Conservation (phyloP, 1,140 invertebrate species). For the Drosophila tropicalis region DNA sequence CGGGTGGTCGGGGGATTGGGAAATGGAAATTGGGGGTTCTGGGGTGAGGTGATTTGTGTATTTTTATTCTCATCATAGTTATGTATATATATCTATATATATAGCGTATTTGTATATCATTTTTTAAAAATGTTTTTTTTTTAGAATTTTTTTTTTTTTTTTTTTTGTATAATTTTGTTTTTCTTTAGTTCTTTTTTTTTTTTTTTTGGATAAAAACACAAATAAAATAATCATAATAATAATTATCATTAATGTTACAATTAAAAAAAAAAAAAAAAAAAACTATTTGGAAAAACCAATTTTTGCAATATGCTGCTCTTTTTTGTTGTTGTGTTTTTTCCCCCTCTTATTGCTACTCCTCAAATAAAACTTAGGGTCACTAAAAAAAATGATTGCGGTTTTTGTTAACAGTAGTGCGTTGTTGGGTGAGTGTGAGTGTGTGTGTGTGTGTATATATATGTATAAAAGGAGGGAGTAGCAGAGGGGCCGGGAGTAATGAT, state of each 20-base stretch:
- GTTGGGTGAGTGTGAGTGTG: not conserved
- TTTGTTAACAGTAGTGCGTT: not conserved
- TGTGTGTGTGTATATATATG: not conserved
- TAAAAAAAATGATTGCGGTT: conserved; percentile 7
- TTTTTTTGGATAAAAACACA: conserved; percentile 33
- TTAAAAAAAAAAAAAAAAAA: conserved; percentile 50
- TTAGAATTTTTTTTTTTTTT: conserved; percentile 24
- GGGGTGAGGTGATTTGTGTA: not conserved
- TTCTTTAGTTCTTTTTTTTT: conserved; percentile 3
- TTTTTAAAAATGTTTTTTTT: conserved; percentile 60
- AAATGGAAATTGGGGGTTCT: not conserved
- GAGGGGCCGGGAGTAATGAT: conserved; percentile 48
- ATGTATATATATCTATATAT: conserved; percentile 32
- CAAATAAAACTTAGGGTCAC: conserved; percentile 24
- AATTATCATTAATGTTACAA: conserved; percentile 36
- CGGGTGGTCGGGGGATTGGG: not conserved
- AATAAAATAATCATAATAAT: conserved; percentile 51
- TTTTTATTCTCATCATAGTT: conserved; percentile 31
- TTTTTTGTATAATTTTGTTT: conserved; percentile 14
- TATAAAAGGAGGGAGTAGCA: conserved; percentile 4
- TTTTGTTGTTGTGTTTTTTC: conserved; percentile 11
- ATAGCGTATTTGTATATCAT: conserved; percentile 29
- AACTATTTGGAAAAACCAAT: not conserved
- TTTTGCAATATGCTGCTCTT: not conserved
- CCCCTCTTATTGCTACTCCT: conserved; percentile 7